Conservation (phyloP, 2,113 vertebrate genomes). For the Istiophorus platypterus region DNA sequence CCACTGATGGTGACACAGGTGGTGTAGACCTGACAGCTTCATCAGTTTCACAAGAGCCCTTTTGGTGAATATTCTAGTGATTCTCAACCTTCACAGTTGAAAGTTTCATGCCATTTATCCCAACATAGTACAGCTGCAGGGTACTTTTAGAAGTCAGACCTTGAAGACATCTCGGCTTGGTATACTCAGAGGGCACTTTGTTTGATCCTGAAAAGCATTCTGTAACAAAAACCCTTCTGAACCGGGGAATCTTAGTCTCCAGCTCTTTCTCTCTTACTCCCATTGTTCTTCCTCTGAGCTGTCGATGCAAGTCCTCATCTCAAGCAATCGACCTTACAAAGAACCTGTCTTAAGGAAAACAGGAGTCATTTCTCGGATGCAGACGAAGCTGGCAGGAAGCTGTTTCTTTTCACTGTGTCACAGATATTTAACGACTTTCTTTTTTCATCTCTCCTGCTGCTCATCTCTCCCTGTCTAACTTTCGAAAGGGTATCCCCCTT, state of each 20-base stretch:
- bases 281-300: constrained; percentile 47
- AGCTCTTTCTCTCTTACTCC: constrained; percentile 23
- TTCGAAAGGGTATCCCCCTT: not conserved
- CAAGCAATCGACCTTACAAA: constrained; percentile 65
- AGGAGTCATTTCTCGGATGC: constrained; percentile 48
- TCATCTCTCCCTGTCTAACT: constrained; percentile 42
- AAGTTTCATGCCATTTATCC: constrained; percentile 54
- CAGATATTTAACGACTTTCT: constrained; percentile 66
- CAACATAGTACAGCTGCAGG: constrained; percentile 21
- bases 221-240: constrained; percentile 55
- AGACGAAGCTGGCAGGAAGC: constrained; percentile 61
- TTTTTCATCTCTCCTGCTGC: constrained; percentile 56
- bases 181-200: constrained; percentile 54
- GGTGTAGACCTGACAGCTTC: constrained; percentile 39
- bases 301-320: constrained; percentile 38
- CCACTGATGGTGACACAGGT: not conserved
- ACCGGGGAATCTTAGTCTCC: constrained; percentile 26
- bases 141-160: constrained; percentile 63
- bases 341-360: constrained; percentile 60
- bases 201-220: constrained; percentile 59
- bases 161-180: constrained; percentile 61
- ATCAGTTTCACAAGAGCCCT: constrained; percentile 48
- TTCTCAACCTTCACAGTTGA: constrained; percentile 35
- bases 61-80: constrained; percentile 25
- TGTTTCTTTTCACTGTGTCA: constrained; percentile 65